These are phyloP conservation scores for Camponotus vicinus DNA, from an alignment of 1,140 invertebrate genomes.

Conservation along the genomic window DNA sequence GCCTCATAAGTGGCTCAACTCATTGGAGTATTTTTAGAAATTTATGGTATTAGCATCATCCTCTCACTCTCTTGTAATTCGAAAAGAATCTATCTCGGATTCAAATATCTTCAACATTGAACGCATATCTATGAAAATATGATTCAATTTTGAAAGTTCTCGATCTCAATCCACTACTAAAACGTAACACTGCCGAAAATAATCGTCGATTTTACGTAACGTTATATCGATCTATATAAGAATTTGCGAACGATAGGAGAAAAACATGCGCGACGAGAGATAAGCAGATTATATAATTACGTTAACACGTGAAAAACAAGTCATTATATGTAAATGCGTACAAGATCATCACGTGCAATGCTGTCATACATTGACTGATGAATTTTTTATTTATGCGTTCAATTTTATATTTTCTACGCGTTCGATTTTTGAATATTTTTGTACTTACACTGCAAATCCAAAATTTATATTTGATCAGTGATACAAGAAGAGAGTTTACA, in stretches of 20 bases:
- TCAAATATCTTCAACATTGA: background rate
- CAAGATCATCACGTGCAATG: constrained; percentile 9
- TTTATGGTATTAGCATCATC: background rate
- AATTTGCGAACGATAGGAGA: background rate
- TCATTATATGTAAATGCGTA: background rate
- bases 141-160: background rate
- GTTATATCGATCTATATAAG: background rate
- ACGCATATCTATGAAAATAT: background rate
- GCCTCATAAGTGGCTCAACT: background rate
- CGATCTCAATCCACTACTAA: background rate
- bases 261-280: background rate
- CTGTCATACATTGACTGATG: background rate
- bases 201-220: background rate
- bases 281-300: background rate
- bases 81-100: background rate
- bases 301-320: background rate
- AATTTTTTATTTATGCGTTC: background rate
- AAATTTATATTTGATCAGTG: too few relatives aligned
- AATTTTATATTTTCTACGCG: background rate
- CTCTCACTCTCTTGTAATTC: too few relatives aligned
- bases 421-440: background rate
- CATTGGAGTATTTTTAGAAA: constrained; percentile 25
- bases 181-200: background rate
- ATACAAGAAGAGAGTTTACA: too few relatives aligned
- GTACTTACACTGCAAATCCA: background rate